Conservation (phyloP, 2,888 invertebrate species). For the Hydrotaea cyrtoneurina region DNA sequence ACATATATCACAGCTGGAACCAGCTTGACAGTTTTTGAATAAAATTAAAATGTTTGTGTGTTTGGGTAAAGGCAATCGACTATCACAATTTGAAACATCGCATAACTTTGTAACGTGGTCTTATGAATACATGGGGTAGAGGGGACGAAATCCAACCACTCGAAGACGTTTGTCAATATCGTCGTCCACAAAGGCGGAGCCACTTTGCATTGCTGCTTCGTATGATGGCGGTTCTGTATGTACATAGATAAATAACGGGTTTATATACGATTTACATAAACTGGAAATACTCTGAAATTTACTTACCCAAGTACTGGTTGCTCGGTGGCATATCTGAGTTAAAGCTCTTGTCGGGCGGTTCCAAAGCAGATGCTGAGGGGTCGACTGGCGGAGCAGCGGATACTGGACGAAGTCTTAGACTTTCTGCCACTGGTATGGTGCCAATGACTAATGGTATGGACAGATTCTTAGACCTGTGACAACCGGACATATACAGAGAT, state of each 20-base stretch:
- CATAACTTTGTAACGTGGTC: no score
- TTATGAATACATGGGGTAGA: conserved; percentile 70
- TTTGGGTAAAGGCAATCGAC: no score
- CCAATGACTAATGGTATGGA: conserved; percentile 70
- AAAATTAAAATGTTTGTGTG: background rate
- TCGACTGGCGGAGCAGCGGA: conserved; percentile 16
- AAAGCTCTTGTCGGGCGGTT: background rate
- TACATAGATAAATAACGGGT: no score
- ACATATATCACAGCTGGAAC: no score
- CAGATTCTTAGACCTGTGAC: conserved; percentile 56
- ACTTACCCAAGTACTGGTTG: conserved; percentile 70
- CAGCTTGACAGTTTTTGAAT: no score
- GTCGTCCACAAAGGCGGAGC: conserved; percentile 69
- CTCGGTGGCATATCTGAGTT: conserved; percentile 67
- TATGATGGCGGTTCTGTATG: conserved; percentile 71
- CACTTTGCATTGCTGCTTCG: conserved; percentile 70
- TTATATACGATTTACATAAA: background rate
- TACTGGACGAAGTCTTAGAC: background rate
- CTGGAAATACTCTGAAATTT: no score
- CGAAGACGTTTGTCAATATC: conserved; percentile 70
- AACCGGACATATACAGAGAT: conserved; percentile 55
- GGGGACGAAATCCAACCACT: conserved; percentile 69
- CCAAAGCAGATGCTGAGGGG: background rate
- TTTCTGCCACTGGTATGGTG: conserved; percentile 63
- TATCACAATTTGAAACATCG: no score